phyloP scores from a whole-genome alignment of 92 coral and sea anemone species.

The Epizoanthus scotinus region DNA sequence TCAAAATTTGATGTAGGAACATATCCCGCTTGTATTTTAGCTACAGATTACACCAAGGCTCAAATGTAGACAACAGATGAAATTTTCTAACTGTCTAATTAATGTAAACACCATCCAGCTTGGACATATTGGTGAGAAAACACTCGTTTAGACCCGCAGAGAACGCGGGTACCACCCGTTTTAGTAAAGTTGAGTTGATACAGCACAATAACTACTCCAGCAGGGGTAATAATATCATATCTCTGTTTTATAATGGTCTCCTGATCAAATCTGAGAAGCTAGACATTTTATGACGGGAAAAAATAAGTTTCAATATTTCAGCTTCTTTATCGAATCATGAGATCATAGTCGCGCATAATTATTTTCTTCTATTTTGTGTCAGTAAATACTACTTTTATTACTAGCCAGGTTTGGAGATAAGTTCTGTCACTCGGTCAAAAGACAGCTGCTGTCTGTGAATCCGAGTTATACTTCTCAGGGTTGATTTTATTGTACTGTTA shows the following conservation, averaged over 20 bases:
- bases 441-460: neutral
- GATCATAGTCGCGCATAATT: neutral
- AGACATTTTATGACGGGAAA: neutral
- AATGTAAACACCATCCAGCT: neutral
- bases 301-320: neutral
- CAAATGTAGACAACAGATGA: too few species aligned
- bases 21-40: too few species aligned
- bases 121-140: neutral
- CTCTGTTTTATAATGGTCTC: neutral
- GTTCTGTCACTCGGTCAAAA: too few species aligned
- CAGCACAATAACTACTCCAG: constrained; percentile 9
- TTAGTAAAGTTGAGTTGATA: neutral
- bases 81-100: neutral
- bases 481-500: neutral
- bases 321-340: constrained; percentile 3
- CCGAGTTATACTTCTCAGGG: neutral
- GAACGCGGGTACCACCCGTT: neutral
- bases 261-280: neutral
- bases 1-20: too few species aligned
- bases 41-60: too few species aligned
- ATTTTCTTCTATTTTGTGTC: neutral
- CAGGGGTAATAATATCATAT: constrained; percentile 2
- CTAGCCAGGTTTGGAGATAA: neutral
- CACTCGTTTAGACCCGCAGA: neutral
- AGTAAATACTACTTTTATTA: too few species aligned